Base-by-base conservation (phyloP, 2,888 invertebrate genomes). In the Acronicta psi region DNA sequence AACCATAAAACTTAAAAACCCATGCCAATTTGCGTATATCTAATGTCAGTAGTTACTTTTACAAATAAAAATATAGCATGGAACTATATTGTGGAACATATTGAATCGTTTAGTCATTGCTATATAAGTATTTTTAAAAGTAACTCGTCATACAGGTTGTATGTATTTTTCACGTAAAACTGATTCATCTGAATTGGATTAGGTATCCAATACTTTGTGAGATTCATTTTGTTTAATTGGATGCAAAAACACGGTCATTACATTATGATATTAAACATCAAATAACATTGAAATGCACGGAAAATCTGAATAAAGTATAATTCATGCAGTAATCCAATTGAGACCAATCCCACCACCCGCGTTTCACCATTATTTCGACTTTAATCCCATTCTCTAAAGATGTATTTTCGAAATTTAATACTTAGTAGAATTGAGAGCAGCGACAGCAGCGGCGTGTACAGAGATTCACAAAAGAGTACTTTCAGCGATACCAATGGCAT, bases 401-500 rank as follows among this genome's bases (percentile, higher is more conserved):
- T 66, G 50, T 45, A 56, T 42, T 54, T 43, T 73, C 57, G 50
- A 60, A 57, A 53, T 38, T 1, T 53, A 56, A 68, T 72, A 69
- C 62, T 59, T 59, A 50, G 47, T 51, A 61, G 67, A 73, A n/a
- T n/a, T n/a, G n/a, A n/a, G n/a, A n/a, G n/a, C n/a, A n/a, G n/a
- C n/a, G n/a, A n/a, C n/a, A n/a, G n/a, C n/a, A n/a, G n/a, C n/a
- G n/a, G n/a, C n/a, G n/a, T n/a, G n/a, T n/a, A n/a, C n/a, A n/a
- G n/a, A 61, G 85, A 81, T 82, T 89, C 87, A 75, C 94, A 93
- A 77, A 90, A 94, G 80, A 94, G 73, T 13, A 94, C 89, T 82
- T 93, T 92, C 40, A 94, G 57, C 0, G 91, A 89, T 0, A 81
- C 78, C 9, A 94, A 76, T 8, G 81, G 73, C 65, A 94, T 60